Percentiles rank a stretch among this genome's conserved stretches.
phyloP scores from a whole-genome alignment of 2,888 invertebrate genomes.

The Nycteola revayana region DNA sequence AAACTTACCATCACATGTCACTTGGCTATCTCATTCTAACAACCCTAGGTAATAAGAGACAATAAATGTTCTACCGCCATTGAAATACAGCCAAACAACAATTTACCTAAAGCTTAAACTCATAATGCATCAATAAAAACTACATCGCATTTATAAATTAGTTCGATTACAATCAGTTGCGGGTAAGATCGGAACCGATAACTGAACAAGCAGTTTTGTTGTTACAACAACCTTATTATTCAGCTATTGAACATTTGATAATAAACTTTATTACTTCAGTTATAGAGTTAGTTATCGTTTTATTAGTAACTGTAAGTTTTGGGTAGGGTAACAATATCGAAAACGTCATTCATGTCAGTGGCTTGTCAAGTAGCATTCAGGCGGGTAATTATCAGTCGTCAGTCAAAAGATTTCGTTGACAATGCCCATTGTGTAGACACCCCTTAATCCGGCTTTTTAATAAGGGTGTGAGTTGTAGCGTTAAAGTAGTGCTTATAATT shows the following conservation, averaged over 20 bases:
- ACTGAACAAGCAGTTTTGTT: constrained; percentile 38
- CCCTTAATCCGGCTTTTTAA: constrained; percentile 47
- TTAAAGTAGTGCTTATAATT: constrained; percentile 19
- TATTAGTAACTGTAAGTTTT: background rate
- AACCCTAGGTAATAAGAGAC: no score
- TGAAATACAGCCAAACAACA: constrained; percentile 10
- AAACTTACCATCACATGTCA: no score
- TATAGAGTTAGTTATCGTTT: background rate
- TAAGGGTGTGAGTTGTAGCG: constrained; percentile 32
- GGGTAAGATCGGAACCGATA: constrained; percentile 40
- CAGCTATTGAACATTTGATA: background rate
- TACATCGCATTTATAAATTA: constrained; percentile 44
- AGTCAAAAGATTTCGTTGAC: constrained; percentile 56
- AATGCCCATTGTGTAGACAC: constrained; percentile 45
- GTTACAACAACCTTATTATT: constrained; percentile 16
- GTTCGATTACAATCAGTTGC: constrained; percentile 43
- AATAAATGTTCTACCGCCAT: no score
- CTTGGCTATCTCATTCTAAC: no score
- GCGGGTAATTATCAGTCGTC: constrained; percentile 64
- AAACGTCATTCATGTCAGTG: constrained; percentile 32
- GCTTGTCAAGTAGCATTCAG: constrained; percentile 58
- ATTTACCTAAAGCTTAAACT: constrained; percentile 18
- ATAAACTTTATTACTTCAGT: background rate
- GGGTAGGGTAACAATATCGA: constrained; percentile 27
- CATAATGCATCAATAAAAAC: constrained; percentile 33